Evolutionary conservation across 2,888 invertebrate species (phyloP).

Genomic region (Chalcosyrphus nemorum): DNA sequence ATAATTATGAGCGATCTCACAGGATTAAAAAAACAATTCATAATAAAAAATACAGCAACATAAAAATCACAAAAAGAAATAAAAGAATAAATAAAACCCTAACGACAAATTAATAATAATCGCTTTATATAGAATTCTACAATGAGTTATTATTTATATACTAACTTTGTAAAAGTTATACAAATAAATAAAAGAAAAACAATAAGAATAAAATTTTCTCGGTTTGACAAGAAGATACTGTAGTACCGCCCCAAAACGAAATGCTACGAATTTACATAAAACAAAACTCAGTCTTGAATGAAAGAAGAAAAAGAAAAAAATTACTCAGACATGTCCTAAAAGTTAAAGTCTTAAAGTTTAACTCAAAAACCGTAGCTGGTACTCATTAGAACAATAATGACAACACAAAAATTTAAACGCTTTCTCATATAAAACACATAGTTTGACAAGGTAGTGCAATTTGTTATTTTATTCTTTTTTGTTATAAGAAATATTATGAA

Average conservation of each 20-base stretch:
- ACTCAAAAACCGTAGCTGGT: conserved; percentile 77
- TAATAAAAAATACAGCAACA: conserved; percentile 73
- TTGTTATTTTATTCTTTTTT: conserved; percentile 19
- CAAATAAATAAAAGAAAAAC: conserved; percentile 63
- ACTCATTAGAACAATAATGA: conserved; percentile 74
- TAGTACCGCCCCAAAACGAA: conserved; percentile 68
- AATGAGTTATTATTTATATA: conserved; percentile 58
- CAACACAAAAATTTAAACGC: conserved; percentile 39
- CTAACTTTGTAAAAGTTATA: conserved; percentile 58
- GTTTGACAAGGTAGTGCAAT: conserved; percentile 39
- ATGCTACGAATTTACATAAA: conserved; percentile 68
- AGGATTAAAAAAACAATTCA: conserved; percentile 57
- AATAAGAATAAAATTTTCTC: conserved; percentile 24
- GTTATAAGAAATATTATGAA: conserved; percentile 11
- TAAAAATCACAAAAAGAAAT: conserved; percentile 76
- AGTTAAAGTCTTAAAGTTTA: conserved; percentile 75
- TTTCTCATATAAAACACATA: conserved; percentile 18
- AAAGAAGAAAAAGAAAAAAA: neutral
- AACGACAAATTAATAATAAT: conserved; percentile 74
- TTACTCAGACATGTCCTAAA: conserved; percentile 5
- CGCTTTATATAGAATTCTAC: conserved; percentile 74
- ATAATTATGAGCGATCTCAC: conserved; percentile 74
- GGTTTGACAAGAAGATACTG: conserved; percentile 16
- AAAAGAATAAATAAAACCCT: conserved; percentile 62
- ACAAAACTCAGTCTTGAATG: conserved; percentile 32